These are phyloP conservation scores for Eristalis pertinax DNA, from an alignment of 2,888 invertebrate species.

Conservation along the genomic window DNA sequence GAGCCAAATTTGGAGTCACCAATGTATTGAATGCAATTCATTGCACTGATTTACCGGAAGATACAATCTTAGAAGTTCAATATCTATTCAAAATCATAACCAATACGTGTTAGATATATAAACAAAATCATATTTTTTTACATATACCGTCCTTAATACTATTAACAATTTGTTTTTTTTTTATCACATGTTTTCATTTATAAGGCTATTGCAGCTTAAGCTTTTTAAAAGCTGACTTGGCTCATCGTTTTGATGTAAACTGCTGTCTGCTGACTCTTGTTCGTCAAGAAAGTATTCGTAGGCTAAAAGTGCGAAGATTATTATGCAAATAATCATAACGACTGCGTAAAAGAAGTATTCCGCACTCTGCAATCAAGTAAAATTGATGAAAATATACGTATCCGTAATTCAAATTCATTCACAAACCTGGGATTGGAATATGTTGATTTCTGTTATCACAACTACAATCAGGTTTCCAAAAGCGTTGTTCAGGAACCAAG, in stretches of 20 bases:
- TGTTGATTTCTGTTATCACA: slow-evolving; percentile 77
- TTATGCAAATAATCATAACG: slow-evolving; percentile 78
- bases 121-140: slow-evolving; percentile 6
- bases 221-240: slow-evolving; percentile 26
- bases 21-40: slow-evolving; percentile 94
- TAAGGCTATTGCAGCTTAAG: slow-evolving; percentile 44
- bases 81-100: slow-evolving; percentile 89
- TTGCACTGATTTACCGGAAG: slow-evolving; percentile 95
- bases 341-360: slow-evolving; percentile 80
- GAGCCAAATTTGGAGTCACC: slow-evolving; percentile 91
- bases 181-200: slow-evolving; percentile 55
- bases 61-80: slow-evolving; percentile 91
- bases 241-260: not conserved
- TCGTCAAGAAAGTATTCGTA: slow-evolving; percentile 78
- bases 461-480: slow-evolving; percentile 81
- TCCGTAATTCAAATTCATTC: not conserved
- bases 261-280: slow-evolving; percentile 41
- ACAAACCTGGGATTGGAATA: slow-evolving; percentile 76
- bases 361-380: slow-evolving; percentile 74
- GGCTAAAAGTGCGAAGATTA: slow-evolving; percentile 78
- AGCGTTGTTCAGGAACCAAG: slow-evolving; percentile 81
- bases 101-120: slow-evolving; percentile 3
- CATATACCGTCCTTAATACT: slow-evolving; percentile 20
- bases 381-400: not conserved
- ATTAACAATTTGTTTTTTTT: slow-evolving; percentile 14